Conservation (phyloP, 2,888 invertebrate species). For the Lapara coniferarum region DNA sequence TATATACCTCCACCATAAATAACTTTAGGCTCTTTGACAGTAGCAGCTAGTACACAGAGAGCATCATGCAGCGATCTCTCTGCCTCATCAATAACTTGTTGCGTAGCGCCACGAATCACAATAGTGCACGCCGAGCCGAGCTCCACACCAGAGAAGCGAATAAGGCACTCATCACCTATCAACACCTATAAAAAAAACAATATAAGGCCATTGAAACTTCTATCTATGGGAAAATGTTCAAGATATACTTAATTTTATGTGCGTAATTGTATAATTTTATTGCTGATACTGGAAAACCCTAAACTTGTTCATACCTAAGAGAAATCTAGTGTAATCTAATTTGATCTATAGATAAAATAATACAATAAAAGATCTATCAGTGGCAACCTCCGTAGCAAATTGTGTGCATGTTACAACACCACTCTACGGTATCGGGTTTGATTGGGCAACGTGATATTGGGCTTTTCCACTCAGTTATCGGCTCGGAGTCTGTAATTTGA, state of each 20-base stretch:
- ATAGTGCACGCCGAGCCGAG: slow-evolving; percentile 98
- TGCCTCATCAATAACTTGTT: slow-evolving; percentile 98
- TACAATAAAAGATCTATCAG: too few species aligned
- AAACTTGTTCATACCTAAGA: background rate
- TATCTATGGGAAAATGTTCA: background rate
- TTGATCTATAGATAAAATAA: too few species aligned
- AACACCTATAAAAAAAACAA: slow-evolving; percentile 85
- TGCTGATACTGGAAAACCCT: too few species aligned
- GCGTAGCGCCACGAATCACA: slow-evolving; percentile 98
- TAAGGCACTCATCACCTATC: slow-evolving; percentile 97
- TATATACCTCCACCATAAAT: slow-evolving; percentile 94
- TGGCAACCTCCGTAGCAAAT: too few species aligned
- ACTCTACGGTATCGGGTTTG: too few species aligned
- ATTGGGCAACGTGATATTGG: too few species aligned
- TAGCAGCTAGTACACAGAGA: slow-evolving; percentile 97
- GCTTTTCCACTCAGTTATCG: too few species aligned
- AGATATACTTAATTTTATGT: too few species aligned
- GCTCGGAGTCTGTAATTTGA: too few species aligned
- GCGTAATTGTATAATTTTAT: too few species aligned
- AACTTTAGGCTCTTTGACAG: slow-evolving; percentile 95
- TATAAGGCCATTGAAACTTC: slow-evolving; percentile 6
- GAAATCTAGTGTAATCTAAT: background rate
- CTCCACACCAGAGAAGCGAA: slow-evolving; percentile 97
- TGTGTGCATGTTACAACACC: too few species aligned
- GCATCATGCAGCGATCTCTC: slow-evolving; percentile 99